Conservation (phyloP, 2,113 vertebrate genomes). For the Scomber colias region DNA sequence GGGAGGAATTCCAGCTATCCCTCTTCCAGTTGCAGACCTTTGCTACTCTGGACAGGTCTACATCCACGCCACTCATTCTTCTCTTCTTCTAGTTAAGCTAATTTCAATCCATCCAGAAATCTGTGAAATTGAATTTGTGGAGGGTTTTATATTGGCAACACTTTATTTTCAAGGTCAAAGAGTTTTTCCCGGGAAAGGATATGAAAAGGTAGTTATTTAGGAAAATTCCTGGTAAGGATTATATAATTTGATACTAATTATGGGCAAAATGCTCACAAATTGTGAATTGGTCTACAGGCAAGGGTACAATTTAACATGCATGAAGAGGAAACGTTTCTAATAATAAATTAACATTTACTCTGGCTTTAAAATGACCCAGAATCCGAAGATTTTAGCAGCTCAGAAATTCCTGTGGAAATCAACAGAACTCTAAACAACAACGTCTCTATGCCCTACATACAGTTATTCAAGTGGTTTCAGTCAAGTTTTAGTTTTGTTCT, state of each 20-base stretch:
- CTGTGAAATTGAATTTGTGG: background rate
- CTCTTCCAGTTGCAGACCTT: slow-evolving; percentile 52
- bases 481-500: too few species aligned
- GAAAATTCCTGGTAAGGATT: background rate
- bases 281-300: too few species aligned
- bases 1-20: slow-evolving; percentile 79
- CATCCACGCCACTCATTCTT: background rate
- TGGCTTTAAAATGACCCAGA: too few species aligned
- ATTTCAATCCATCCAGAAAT: background rate
- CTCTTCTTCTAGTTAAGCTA: background rate
- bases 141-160: background rate
- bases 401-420: background rate
- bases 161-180: background rate
- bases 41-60: slow-evolving; percentile 13
- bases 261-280: too few species aligned
- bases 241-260: too few species aligned
- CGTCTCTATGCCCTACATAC: too few species aligned
- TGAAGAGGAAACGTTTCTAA: too few species aligned
- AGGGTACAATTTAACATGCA: too few species aligned
- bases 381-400: background rate
- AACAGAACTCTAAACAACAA: background rate
- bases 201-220: background rate
- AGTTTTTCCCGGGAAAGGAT: background rate
- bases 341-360: too few species aligned
- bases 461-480: too few species aligned